phyloP scores from a whole-genome alignment of 2,888 invertebrate genomes.

The Yponomeuta malinellus region DNA sequence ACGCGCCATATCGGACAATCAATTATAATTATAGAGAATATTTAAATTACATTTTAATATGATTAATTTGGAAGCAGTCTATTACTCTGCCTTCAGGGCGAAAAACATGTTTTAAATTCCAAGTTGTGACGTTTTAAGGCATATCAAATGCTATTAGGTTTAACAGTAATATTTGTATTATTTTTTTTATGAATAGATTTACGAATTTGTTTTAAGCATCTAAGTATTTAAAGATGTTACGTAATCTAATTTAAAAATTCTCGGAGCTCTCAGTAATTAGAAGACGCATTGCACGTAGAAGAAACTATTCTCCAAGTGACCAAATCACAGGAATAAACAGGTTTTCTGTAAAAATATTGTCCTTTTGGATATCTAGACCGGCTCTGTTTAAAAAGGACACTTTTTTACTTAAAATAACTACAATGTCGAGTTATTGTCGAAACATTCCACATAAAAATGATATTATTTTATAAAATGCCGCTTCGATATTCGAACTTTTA shows the following conservation, averaged over 20 bases:
- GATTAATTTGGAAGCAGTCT: slow-evolving; percentile 23
- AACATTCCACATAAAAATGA: not conserved
- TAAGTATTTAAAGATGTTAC: no score
- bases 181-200: not conserved
- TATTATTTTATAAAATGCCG: not conserved
- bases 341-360: slow-evolving; percentile 4
- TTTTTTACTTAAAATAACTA: not conserved
- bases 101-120: slow-evolving; percentile 45
- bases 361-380: not conserved
- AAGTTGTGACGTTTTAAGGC: slow-evolving; percentile 58
- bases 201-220: no score
- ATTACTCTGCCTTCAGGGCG: slow-evolving; percentile 38
- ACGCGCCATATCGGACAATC: slow-evolving; percentile 28
- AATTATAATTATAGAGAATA: slow-evolving; percentile 17
- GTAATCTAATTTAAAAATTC: not conserved
- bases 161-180: slow-evolving; percentile 19
- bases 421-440: not conserved
- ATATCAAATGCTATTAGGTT: slow-evolving; percentile 53
- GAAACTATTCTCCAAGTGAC: slow-evolving; percentile 61
- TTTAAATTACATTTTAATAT: slow-evolving; percentile 11
- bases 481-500: not conserved
- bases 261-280: slow-evolving; percentile 19
- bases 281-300: slow-evolving; percentile 35
- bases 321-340: slow-evolving; percentile 32
- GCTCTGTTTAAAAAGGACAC: not conserved